Conservation (phyloP, 2,113 vertebrate species). For the Ptilonorhynchus violaceus region DNA sequence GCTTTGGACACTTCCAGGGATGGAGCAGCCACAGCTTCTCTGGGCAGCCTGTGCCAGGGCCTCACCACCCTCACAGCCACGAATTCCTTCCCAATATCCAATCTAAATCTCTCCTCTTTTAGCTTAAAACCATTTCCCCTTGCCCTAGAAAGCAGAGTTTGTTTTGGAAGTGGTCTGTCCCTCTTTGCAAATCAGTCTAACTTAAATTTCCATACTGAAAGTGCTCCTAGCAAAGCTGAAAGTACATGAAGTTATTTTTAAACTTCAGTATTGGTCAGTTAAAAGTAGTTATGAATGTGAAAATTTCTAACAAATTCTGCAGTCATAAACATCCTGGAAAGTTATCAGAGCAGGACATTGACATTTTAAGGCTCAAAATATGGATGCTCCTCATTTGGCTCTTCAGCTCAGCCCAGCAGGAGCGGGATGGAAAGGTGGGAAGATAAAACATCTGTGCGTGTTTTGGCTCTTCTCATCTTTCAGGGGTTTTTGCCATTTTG, state of each 20-base stretch:
- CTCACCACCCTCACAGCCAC: fast-evolving
- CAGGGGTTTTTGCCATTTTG: background rate
- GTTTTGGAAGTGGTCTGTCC: background rate
- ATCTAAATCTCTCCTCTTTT: background rate
- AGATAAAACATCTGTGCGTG: background rate
- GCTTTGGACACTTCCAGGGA: background rate
- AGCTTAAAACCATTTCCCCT: background rate
- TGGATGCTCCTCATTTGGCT: background rate
- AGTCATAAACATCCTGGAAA: background rate
- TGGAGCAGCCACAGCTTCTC: background rate
- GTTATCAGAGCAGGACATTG: background rate
- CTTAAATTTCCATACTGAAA: background rate
- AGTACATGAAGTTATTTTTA: background rate
- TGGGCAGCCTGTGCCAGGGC: background rate
- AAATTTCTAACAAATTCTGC: background rate
- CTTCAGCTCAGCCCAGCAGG: background rate
- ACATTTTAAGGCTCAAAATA: background rate
- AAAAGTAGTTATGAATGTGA: background rate
- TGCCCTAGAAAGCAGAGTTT: background rate
- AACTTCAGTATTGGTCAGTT: background rate
- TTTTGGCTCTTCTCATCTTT: background rate
- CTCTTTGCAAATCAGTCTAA: background rate
- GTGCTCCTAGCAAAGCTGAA: background rate
- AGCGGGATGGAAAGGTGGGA: background rate
- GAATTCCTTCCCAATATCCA: background rate